Percentiles rank a stretch among this genome's conserved stretches.
These are phyloP conservation scores for Atta texana DNA, from an alignment of 1,140 invertebrate species.

Conservation along the genomic window DNA sequence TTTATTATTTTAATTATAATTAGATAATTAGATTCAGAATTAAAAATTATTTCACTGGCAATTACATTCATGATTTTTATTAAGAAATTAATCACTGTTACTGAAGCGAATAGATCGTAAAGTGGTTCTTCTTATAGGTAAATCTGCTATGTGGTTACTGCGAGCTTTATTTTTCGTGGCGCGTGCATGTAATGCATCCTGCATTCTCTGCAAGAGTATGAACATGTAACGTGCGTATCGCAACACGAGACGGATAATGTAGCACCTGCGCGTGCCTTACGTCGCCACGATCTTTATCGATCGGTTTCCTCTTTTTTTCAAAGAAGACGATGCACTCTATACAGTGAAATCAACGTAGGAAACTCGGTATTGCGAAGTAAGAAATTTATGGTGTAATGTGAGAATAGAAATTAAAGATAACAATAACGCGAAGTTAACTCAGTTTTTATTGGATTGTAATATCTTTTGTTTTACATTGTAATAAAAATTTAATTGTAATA, in stretches of 20 bases:
- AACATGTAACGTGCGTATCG: conserved; percentile 40
- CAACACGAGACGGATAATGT: conserved; percentile 20
- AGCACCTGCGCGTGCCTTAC: conserved; percentile 39
- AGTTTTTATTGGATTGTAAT: not conserved
- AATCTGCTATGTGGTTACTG: conserved; percentile 21
- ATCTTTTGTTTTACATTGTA: not conserved
- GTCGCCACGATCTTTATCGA: conserved; percentile 45
- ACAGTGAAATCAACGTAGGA: not conserved
- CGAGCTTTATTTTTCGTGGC: conserved; percentile 31
- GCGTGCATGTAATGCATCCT: conserved; percentile 39
- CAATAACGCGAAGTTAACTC: not conserved
- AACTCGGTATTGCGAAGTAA: not conserved
- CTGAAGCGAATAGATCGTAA: not conserved
- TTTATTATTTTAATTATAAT: too few species aligned
- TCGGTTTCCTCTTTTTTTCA: not conserved
- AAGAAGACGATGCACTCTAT: not conserved
- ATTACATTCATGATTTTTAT: conserved; percentile 7
- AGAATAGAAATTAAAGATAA: not conserved
- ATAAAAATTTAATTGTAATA: not conserved
- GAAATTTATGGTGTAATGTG: not conserved
- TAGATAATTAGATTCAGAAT: not conserved
- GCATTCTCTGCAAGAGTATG: conserved; percentile 18
- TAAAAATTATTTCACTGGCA: not conserved
- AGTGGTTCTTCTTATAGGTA: not conserved
- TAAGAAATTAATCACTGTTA: not conserved